Conservation (phyloP, 2,888 invertebrate species). For the Thymelicus sylvestris region DNA sequence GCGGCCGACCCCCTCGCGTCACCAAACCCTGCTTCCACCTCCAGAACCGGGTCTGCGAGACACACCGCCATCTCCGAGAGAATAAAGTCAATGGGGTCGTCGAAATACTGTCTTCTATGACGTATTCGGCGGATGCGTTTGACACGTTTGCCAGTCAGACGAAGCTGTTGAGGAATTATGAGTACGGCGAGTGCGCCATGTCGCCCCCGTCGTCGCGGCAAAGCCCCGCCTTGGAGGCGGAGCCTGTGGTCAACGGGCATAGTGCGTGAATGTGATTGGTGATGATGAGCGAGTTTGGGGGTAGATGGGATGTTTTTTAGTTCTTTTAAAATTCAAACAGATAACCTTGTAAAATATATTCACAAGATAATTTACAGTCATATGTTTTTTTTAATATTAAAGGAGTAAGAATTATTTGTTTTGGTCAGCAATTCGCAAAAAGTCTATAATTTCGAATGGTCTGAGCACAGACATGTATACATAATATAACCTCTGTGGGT, state of each 20-base stretch:
- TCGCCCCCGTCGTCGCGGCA: slow-evolving; percentile 71
- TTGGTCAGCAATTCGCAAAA: too few species aligned
- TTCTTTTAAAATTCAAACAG: too few species aligned
- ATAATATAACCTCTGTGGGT: too few species aligned
- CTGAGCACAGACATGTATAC: too few species aligned
- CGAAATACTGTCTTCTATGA: slow-evolving; percentile 70
- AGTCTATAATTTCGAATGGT: too few species aligned
- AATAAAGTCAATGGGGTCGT: slow-evolving; percentile 65
- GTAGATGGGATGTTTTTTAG: background rate
- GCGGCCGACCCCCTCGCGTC: slow-evolving; percentile 55
- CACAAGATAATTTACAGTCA: too few species aligned
- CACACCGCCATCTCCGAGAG: slow-evolving; percentile 59
- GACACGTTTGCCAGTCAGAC: slow-evolving; percentile 72
- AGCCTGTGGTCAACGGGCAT: slow-evolving; percentile 30
- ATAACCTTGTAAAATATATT: too few species aligned
- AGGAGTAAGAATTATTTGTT: too few species aligned
- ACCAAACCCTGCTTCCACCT: slow-evolving; percentile 59
- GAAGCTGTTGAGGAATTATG: slow-evolving; percentile 61
- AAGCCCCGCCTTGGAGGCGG: slow-evolving; percentile 56
- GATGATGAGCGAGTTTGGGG: slow-evolving; percentile 22
- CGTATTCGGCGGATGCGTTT: slow-evolving; percentile 75
- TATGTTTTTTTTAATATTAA: too few species aligned
- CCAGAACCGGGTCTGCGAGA: slow-evolving; percentile 62
- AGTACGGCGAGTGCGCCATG: slow-evolving; percentile 60
- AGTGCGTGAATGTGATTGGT: slow-evolving; percentile 31